These are phyloP conservation scores for Caranx ignobilis DNA, from an alignment of 2,113 vertebrate genomes.

Conservation along the genomic window DNA sequence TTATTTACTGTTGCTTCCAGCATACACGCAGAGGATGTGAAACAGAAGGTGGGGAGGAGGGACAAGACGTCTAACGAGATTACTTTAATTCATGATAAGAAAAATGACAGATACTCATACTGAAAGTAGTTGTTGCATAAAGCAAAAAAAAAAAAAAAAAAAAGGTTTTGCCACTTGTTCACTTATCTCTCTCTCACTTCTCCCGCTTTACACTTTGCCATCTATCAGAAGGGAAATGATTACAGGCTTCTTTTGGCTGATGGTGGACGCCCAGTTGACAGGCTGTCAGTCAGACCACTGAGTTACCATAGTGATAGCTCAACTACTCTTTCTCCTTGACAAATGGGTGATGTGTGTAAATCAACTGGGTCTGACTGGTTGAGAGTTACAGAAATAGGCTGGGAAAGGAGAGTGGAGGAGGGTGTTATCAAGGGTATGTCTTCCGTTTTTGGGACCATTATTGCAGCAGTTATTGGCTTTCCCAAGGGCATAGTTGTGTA, in stretches of 20 bases:
- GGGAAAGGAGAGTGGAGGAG: background rate
- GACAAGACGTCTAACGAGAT: background rate
- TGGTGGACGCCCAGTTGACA: conserved; percentile 56
- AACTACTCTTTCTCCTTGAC: conserved; percentile 36
- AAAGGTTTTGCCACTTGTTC: background rate
- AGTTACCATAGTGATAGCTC: conserved; percentile 54
- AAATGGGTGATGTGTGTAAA: conserved; percentile 49
- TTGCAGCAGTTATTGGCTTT: conserved; percentile 45
- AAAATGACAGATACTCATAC: background rate
- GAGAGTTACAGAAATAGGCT: conserved; percentile 11
- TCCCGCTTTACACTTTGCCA: conserved; percentile 9
- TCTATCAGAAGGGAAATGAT: conserved; percentile 64
- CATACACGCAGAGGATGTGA: conserved; percentile 11
- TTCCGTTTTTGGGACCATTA: conserved; percentile 48
- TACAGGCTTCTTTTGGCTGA: conserved; percentile 34
- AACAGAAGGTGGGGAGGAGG: conserved; percentile 17
- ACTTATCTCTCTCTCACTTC: background rate
- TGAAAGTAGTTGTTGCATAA: conserved; percentile 2
- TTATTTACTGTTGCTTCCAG: conserved; percentile 10
- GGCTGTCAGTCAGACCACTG: conserved; percentile 55
- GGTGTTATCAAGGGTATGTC: conserved; percentile 47
- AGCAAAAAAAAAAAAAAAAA: background rate
- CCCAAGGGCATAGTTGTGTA: conserved; percentile 20
- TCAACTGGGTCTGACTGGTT: conserved; percentile 39
- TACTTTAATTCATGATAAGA: conserved; percentile 1